A percentile compares a stretch with the other conserved stretches of the same genome.
phyloP scores from a whole-genome alignment of 2,888 invertebrate genomes.

The Incurvaria masculella region DNA sequence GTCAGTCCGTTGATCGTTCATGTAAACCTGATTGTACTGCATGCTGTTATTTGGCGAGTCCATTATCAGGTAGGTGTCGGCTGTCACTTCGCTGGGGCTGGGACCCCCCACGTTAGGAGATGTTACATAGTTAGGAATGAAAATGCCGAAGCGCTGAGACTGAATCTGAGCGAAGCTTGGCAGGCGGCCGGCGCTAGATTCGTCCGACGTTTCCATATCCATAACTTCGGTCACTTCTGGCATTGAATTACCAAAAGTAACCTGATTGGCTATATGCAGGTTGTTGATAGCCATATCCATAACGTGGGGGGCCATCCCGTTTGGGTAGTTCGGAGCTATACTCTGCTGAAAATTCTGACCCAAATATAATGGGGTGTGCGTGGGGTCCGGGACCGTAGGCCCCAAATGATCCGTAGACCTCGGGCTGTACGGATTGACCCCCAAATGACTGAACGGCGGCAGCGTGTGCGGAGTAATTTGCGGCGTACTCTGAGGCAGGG shows the following conservation, averaged over 20 bases:
- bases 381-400: conserved; percentile 56
- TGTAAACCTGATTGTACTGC: conserved; percentile 36
- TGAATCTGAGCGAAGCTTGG: conserved; percentile 67
- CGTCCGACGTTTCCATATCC: conserved; percentile 44
- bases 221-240: conserved; percentile 47
- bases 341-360: conserved; percentile 58
- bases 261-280: conserved; percentile 68
- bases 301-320: conserved; percentile 85
- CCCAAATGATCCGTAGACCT: conserved; percentile 60
- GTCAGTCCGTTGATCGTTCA: conserved; percentile 33
- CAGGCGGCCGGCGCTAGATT: conserved; percentile 48
- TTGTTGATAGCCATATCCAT: conserved; percentile 70
- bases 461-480: conserved; percentile 55
- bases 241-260: conserved; percentile 76
- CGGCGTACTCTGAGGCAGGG: conserved; percentile 54
- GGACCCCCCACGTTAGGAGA: conserved; percentile 78
- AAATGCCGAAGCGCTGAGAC: conserved; percentile 54
- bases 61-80: conserved; percentile 47
- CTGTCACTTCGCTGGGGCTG: conserved; percentile 53
- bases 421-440: conserved; percentile 57
- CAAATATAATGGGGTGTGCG: conserved; percentile 60
- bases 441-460: conserved; percentile 57
- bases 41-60: conserved; percentile 39
- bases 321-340: conserved; percentile 72
- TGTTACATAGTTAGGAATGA: conserved; percentile 57